Conservation (phyloP, 2,888 invertebrate genomes). For the Phortica magna region DNA sequence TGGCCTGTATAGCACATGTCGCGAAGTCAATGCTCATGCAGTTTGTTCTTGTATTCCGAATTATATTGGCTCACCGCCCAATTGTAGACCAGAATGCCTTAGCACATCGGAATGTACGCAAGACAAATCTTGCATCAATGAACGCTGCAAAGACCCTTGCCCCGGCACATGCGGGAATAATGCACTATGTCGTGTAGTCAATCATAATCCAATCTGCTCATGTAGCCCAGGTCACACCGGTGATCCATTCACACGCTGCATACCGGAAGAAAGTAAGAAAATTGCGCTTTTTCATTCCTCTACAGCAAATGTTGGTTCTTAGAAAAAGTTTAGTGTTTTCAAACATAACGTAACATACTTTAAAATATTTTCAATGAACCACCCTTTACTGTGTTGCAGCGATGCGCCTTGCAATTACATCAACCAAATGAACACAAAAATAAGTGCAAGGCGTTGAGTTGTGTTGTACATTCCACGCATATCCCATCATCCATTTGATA, state of each 20-base stretch:
- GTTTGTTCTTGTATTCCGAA: constrained; percentile 89
- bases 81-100: constrained; percentile 89
- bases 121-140: constrained; percentile 88
- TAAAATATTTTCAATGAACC: not conserved
- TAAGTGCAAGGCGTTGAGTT: not conserved
- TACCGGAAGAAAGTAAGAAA: constrained; percentile 83
- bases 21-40: constrained; percentile 85
- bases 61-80: constrained; percentile 88
- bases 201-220: constrained; percentile 91
- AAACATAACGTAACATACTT: not conserved
- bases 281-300: not conserved
- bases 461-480: constrained; percentile 5
- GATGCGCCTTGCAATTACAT: not conserved
- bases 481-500: constrained; percentile 43
- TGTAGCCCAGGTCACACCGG: constrained; percentile 87
- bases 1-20: constrained; percentile 89
- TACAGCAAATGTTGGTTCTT: not conserved
- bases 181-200: constrained; percentile 89
- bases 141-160: constrained; percentile 90
- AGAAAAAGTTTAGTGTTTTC: not conserved
- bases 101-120: constrained; percentile 90
- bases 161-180: constrained; percentile 89
- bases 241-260: constrained; percentile 89
- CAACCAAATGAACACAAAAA: not conserved
- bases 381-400: not conserved